Evolutionary conservation across 2,797 vertebrate species (phyloP), one percentile per base, ranked within the genome.

Genomic region (Galagoides demidoff): DNA sequence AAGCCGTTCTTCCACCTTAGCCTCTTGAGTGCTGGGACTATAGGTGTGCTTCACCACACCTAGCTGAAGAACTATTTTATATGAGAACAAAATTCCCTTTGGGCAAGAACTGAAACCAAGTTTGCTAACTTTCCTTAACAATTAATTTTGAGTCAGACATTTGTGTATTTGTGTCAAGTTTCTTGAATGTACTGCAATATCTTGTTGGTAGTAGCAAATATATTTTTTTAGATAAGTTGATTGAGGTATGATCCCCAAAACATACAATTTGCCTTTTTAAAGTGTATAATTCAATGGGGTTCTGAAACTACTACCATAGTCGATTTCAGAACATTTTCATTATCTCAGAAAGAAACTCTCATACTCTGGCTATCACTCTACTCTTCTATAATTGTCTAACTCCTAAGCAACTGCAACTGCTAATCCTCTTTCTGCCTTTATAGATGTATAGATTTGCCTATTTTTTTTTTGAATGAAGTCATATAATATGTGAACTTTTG

Each of bases 161-260:
- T 31, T 90, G 31, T 79, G 12, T 8, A 92, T 66, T 81, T 89
- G 37, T 81, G n/a, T 49, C 82, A 61, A 11, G 74, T 20, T 77
- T 79, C 73, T 93, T 85, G 49, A 68, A 85, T 61, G 37, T 81
- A 68, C 2, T 25, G 22, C 3, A 43, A 25, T 59, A 68, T 49
- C n/a, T 63, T 84, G 20, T 81, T 79, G 39, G 19, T 74, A 63
- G 11, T 64, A 84, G 43, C 6, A 49, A 83, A 37, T 87, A n/a
- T 87, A 31, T 31, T 57, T 74, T 92, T 94, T 83, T 16, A 88
- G 37, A 70, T 3, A 92, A n/a, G 22, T 92, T 83, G 55, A 90
- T 55, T 73, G 23, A 45, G 57, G 81, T 34, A 57, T 90, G 45
- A 90, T 64, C 61, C 52, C 29, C 14, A 39, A 37, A 68, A 4